Percentiles rank a stretch among this genome's conserved stretches.
Evolutionary conservation across 2,113 vertebrate species (phyloP).

Genomic region (Daubentonia madagascariensis): DNA sequence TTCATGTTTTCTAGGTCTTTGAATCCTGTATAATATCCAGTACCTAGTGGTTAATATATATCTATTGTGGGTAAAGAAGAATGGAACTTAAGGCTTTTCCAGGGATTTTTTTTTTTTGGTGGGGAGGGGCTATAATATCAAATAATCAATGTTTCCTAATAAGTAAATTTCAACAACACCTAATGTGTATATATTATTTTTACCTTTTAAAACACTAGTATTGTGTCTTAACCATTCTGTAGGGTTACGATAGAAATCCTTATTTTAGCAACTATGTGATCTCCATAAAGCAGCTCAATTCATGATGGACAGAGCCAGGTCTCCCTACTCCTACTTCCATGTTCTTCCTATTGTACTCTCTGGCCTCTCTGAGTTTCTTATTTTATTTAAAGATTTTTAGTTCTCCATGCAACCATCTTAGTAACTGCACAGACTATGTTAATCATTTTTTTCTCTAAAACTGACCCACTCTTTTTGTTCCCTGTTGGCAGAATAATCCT

Average conservation of each 20-base stretch:
- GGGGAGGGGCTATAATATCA: neutral
- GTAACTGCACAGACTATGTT: neutral
- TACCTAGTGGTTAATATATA: neutral
- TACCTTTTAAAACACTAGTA: neutral
- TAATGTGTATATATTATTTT: neutral
- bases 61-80: slow-evolving; percentile 23
- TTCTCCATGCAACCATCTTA: neutral
- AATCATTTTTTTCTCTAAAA: slow-evolving; percentile 45
- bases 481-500: slow-evolving; percentile 21
- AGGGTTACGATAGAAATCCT: neutral
- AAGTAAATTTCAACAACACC: neutral
- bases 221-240: neutral
- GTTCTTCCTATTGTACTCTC: neutral
- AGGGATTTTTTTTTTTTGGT: neutral
- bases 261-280: neutral
- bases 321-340: neutral
- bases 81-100: neutral
- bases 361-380: neutral
- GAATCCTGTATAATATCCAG: neutral
- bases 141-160: neutral
- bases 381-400: neutral
- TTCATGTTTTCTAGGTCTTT: neutral
- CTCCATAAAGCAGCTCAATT: neutral
- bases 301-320: neutral
- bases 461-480: neutral